Conservation (phyloP, 2,797 vertebrate genomes). For the Poecilia gillii region DNA sequence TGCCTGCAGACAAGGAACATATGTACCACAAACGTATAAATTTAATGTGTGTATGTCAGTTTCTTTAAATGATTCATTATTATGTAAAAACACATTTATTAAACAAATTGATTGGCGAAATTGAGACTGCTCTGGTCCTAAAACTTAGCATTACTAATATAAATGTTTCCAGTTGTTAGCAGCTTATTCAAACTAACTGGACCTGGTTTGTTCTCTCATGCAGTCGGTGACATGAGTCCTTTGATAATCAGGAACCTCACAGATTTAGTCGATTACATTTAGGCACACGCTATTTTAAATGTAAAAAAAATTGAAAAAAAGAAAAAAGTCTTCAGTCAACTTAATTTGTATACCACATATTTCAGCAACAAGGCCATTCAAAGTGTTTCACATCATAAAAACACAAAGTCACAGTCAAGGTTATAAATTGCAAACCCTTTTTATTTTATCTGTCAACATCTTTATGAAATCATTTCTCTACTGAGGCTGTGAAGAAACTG, state of each 20-base stretch:
- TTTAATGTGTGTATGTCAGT: background rate
- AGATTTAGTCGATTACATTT: background rate
- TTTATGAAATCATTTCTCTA: background rate
- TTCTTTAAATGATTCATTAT: background rate
- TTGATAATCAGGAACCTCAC: background rate
- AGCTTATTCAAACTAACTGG: background rate
- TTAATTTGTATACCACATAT: background rate
- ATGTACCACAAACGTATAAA: background rate
- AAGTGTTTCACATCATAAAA: too few relatives aligned
- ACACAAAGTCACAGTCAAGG: too few relatives aligned
- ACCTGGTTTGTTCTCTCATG: background rate
- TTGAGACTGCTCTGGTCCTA: background rate
- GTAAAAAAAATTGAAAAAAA: background rate
- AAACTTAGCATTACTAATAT: background rate
- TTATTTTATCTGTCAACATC: background rate
- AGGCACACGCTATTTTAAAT: background rate
- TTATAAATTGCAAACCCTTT: background rate
- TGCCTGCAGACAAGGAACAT: background rate
- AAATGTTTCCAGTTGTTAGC: background rate
- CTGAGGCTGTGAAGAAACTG: background rate
- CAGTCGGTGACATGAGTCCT: background rate
- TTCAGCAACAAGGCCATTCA: too few relatives aligned
- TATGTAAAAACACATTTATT: background rate
- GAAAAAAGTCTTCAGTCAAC: background rate
- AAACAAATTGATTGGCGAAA: background rate